phyloP scores from a whole-genome alignment of 2,113 vertebrate species.

The Felis chaus region DNA sequence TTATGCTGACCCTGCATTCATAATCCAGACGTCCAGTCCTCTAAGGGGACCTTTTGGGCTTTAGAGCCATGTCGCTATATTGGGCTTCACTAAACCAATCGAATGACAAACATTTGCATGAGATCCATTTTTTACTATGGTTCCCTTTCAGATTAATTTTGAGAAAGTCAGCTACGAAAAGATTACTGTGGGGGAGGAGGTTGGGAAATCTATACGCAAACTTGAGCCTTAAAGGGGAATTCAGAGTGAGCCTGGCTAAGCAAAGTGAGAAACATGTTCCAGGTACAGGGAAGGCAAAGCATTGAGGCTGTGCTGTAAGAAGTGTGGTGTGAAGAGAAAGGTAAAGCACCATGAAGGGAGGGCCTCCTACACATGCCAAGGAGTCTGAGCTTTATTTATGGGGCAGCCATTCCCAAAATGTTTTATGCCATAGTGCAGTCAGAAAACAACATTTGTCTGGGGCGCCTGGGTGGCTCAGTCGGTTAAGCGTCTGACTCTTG shows the following conservation, averaged over 20 bases:
- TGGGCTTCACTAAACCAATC: not conserved
- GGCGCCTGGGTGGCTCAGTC: too few relatives aligned
- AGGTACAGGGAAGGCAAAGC: not conserved
- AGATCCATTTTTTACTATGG: not conserved
- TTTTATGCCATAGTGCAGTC: not conserved
- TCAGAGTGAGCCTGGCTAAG: not conserved
- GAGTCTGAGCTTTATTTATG: not conserved
- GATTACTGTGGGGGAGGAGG: not conserved
- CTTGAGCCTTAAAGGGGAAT: not conserved
- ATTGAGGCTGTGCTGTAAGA: not conserved
- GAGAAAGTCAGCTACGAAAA: conserved; percentile 8
- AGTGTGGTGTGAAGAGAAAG: fast-evolving
- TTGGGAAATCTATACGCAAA: not conserved
- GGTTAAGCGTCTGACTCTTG: too few relatives aligned
- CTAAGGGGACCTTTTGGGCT: not conserved
- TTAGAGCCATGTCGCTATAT: too few relatives aligned
- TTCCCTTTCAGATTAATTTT: not conserved
- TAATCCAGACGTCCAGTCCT: not conserved
- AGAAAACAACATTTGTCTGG: not conserved
- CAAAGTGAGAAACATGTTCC: not conserved
- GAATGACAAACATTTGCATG: not conserved
- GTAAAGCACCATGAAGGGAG: too few relatives aligned
- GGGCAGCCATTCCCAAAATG: not conserved
- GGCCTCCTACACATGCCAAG: not conserved
- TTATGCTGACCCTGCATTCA: not conserved